Conservation (phyloP, 2,888 invertebrate species). For the Diarsia brunnea region DNA sequence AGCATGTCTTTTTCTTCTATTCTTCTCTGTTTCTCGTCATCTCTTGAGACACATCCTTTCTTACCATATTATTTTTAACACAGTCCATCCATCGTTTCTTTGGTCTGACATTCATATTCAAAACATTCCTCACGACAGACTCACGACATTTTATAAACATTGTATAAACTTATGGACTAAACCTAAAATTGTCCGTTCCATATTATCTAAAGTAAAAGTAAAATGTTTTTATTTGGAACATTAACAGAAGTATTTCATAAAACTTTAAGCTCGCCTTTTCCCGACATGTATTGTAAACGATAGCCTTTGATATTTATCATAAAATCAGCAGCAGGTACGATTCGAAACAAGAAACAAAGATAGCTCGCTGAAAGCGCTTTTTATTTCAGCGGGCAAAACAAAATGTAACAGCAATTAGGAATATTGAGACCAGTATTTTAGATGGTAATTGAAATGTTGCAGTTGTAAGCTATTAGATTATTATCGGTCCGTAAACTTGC, state of each 20-base stretch:
- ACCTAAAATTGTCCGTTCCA: not conserved
- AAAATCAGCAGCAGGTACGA: slow-evolving; percentile 18
- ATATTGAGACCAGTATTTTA: slow-evolving; percentile 27
- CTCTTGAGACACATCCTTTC: too few species aligned
- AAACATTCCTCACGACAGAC: too few species aligned
- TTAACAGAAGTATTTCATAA: slow-evolving; percentile 22
- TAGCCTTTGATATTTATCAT: slow-evolving; percentile 13
- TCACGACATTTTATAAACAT: too few species aligned
- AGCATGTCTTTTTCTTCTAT: too few species aligned
- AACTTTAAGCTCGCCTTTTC: not conserved
- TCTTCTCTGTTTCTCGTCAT: too few species aligned
- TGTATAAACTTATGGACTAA: not conserved
- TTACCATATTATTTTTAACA: too few species aligned
- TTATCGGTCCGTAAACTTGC: not conserved
- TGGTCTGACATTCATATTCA: too few species aligned
- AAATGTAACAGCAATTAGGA: not conserved
- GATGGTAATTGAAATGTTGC: slow-evolving; percentile 17
- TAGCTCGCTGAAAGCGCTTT: slow-evolving; percentile 12
- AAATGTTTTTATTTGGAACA: too few species aligned
- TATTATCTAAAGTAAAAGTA: not conserved
- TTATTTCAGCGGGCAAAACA: slow-evolving; percentile 1
- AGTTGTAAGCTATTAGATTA: not conserved
- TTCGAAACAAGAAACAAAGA: slow-evolving; percentile 22
- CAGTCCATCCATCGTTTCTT: too few species aligned
- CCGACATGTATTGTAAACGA: slow-evolving; percentile 17